These are phyloP conservation scores for Mercenaria mercenaria DNA, from an alignment of 1,140 invertebrate species.

Conservation along the genomic window DNA sequence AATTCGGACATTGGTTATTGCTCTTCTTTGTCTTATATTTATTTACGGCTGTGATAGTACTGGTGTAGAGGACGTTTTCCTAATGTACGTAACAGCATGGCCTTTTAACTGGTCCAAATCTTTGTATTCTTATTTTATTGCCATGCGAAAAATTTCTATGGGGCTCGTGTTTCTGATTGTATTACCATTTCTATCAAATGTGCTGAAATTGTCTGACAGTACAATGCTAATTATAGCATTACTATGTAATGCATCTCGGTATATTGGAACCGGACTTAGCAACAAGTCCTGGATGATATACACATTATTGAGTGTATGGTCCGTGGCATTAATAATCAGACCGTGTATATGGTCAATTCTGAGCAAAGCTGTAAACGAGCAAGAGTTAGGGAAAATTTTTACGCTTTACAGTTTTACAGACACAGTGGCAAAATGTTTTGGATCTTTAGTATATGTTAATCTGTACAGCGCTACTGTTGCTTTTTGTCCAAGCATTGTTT, in stretches of 20 bases:
- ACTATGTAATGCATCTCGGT: not conserved
- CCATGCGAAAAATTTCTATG: not conserved
- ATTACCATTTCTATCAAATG: not conserved
- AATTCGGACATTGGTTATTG: not conserved
- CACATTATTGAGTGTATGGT: not conserved
- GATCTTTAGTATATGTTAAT: not conserved
- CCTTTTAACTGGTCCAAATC: not conserved
- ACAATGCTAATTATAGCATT: not conserved
- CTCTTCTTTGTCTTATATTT: not conserved
- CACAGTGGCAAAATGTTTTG: not conserved
- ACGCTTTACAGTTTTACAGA: not conserved
- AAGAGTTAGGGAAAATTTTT: conserved; percentile 4
- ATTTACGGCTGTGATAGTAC: no score
- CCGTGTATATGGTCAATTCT: not conserved
- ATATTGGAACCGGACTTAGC: not conserved
- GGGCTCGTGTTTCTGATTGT: not conserved
- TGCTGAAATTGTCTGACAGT: not conserved
- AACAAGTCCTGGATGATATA: not conserved
- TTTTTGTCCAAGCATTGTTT: not conserved
- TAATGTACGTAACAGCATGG: not conserved
- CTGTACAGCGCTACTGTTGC: not conserved
- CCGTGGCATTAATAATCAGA: not conserved
- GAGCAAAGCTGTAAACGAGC: not conserved
- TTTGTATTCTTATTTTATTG: not conserved
- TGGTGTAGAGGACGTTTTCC: not conserved